Evolutionary conservation across 2,797 vertebrate species (phyloP).

Genomic region (Parauchenoglanis ngamensis): DNA sequence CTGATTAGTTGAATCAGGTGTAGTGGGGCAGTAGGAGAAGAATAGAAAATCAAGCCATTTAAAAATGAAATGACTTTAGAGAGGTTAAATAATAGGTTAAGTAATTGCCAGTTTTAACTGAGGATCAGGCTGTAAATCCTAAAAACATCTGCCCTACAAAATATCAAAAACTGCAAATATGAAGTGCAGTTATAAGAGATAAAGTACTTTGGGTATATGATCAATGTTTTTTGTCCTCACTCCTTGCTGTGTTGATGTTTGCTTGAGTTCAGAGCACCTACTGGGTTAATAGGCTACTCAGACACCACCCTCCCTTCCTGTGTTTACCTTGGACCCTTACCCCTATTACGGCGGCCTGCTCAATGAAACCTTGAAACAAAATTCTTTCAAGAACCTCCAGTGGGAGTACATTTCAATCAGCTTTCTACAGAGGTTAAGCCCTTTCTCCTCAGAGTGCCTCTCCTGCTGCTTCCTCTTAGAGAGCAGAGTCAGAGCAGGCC

Average conservation of each 20-base stretch:
- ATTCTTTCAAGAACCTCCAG: slow-evolving; percentile 38
- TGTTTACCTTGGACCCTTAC: slow-evolving; percentile 45
- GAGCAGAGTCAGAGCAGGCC: slow-evolving; percentile 32
- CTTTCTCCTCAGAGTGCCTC: slow-evolving; percentile 32
- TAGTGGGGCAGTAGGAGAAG: not conserved
- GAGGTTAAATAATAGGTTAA: not conserved
- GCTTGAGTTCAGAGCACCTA: slow-evolving; percentile 30
- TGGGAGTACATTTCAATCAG: slow-evolving; percentile 40
- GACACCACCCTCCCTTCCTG: slow-evolving; percentile 30
- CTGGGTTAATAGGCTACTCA: slow-evolving; percentile 33
- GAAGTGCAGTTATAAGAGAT: not conserved
- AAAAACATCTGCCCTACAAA: not conserved
- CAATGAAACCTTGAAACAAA: slow-evolving; percentile 26
- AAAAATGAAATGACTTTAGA: not conserved
- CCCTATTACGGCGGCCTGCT: slow-evolving; percentile 14
- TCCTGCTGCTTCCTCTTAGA: slow-evolving; percentile 43
- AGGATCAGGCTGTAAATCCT: not conserved
- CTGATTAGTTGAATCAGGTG: not conserved
- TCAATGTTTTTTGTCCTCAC: slow-evolving; percentile 25
- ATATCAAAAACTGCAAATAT: slow-evolving; percentile 9
- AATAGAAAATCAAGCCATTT: not conserved
- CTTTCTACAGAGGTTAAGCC: slow-evolving; percentile 44
- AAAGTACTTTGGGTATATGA: slow-evolving; percentile 8
- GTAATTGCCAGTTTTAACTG: not conserved
- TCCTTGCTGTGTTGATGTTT: slow-evolving; percentile 34